These are phyloP conservation scores for Centroberyx gerrardi DNA, from an alignment of 2,797 vertebrate species.

Conservation along the genomic window DNA sequence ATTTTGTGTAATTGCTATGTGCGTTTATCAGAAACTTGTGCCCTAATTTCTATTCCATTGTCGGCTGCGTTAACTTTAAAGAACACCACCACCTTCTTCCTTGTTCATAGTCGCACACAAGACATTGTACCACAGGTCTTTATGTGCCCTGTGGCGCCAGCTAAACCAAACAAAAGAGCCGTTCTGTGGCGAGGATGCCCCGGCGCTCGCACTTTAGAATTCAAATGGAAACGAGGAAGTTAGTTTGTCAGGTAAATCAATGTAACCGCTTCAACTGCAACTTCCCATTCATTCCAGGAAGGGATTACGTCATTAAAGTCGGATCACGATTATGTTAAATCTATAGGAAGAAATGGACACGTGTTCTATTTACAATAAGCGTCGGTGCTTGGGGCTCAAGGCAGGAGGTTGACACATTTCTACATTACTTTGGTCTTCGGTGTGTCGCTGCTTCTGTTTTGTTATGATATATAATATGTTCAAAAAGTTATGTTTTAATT, in stretches of 20 bases:
- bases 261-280: slow-evolving; percentile 28
- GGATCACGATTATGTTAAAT: slow-evolving; percentile 32
- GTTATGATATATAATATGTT: not conserved
- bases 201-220: slow-evolving; percentile 35
- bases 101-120: slow-evolving; percentile 31
- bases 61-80: slow-evolving; percentile 36
- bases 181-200: slow-evolving; percentile 21
- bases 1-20: slow-evolving; percentile 46
- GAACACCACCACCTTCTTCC: slow-evolving; percentile 25
- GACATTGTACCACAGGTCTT: slow-evolving; percentile 10
- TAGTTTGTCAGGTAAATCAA: slow-evolving; percentile 69
- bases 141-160: slow-evolving; percentile 16
- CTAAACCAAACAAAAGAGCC: slow-evolving; percentile 33
- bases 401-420: not conserved
- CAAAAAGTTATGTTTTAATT: no score
- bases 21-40: no score
- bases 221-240: slow-evolving; percentile 62
- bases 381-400: not conserved
- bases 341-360: slow-evolving; percentile 12
- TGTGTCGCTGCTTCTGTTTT: not conserved
- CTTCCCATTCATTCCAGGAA: slow-evolving; percentile 55
- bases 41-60: no score
- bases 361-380: slow-evolving; percentile 1
- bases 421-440: not conserved
- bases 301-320: slow-evolving; percentile 56